Percentiles rank a stretch among this genome's conserved stretches.
These are phyloP conservation scores for Cecropterus lyciades DNA, from an alignment of 1,140 invertebrate genomes.

Conservation along the genomic window DNA sequence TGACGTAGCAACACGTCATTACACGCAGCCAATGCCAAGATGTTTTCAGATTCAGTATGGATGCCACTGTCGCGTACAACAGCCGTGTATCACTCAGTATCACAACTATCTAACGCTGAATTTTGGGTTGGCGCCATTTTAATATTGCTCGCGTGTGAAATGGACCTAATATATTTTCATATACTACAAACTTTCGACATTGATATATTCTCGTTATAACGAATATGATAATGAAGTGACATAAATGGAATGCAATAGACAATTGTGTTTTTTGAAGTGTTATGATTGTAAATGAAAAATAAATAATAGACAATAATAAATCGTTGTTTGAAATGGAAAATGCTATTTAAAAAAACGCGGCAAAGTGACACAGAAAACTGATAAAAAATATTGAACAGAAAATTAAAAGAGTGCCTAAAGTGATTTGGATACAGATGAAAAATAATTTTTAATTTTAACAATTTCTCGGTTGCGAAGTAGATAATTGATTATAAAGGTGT, in stretches of 20 bases:
- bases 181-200: slow-evolving; percentile 56
- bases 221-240: slow-evolving; percentile 22
- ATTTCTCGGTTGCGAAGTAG: slow-evolving; percentile 17
- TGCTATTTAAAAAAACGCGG: neutral
- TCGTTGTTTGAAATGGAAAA: too few relatives aligned
- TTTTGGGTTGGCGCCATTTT: slow-evolving; percentile 78
- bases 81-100: slow-evolving; percentile 53
- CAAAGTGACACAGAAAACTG: neutral
- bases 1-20: slow-evolving; percentile 32
- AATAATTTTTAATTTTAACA: neutral
- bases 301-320: too few relatives aligned
- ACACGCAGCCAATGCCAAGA: slow-evolving; percentile 26
- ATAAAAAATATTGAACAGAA: neutral
- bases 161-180: slow-evolving; percentile 80
- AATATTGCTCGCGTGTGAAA: slow-evolving; percentile 78
- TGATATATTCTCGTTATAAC: slow-evolving; percentile 40
- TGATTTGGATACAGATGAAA: neutral
- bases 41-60: slow-evolving; percentile 75
- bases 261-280: neutral
- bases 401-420: too few relatives aligned
- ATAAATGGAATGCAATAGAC: neutral
- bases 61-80: slow-evolving; percentile 51
- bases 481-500: slow-evolving; percentile 32
- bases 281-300: neutral
- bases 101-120: slow-evolving; percentile 70